Conservation (phyloP, 2,113 vertebrate genomes). For the Struthidea cinerea region DNA sequence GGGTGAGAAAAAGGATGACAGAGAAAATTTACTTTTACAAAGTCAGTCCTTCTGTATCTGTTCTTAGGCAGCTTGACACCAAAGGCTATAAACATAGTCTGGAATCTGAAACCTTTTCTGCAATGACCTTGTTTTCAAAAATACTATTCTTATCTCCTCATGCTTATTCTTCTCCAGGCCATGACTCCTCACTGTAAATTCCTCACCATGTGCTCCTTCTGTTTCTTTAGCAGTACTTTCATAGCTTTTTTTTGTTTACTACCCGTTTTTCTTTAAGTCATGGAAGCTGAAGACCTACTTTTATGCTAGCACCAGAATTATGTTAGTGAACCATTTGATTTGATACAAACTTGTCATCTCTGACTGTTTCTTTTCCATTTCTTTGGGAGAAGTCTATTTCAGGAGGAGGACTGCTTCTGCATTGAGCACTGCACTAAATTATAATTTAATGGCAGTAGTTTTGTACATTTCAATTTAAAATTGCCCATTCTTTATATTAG, state of each 20-base stretch:
- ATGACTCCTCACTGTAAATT: not conserved
- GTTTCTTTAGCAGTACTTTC: not conserved
- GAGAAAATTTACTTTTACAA: conserved; percentile 42
- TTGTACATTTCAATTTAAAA: conserved; percentile 11
- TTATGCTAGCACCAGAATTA: not conserved
- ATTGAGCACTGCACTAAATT: not conserved
- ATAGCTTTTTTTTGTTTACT: not conserved
- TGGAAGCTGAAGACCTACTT: not conserved
- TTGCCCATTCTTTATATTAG: not conserved
- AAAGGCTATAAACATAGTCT: conserved; percentile 45
- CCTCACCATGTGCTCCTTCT: not conserved
- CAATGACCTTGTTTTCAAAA: conserved; percentile 62
- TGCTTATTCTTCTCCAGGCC: not conserved
- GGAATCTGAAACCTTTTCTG: conserved; percentile 46
- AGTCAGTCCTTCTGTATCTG: conserved; percentile 27
- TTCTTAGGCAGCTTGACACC: conserved; percentile 48
- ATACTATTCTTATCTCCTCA: conserved; percentile 27
- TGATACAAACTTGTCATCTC: not conserved
- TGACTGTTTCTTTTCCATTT: not conserved
- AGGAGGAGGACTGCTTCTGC: not conserved
- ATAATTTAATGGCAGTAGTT: not conserved
- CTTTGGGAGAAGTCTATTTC: not conserved
- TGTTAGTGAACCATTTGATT: not conserved
- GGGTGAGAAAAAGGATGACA: conserved; percentile 43
- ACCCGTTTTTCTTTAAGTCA: not conserved